These are phyloP conservation scores for Lithosia quadra DNA, from an alignment of 2,888 invertebrate species.

Conservation along the genomic window DNA sequence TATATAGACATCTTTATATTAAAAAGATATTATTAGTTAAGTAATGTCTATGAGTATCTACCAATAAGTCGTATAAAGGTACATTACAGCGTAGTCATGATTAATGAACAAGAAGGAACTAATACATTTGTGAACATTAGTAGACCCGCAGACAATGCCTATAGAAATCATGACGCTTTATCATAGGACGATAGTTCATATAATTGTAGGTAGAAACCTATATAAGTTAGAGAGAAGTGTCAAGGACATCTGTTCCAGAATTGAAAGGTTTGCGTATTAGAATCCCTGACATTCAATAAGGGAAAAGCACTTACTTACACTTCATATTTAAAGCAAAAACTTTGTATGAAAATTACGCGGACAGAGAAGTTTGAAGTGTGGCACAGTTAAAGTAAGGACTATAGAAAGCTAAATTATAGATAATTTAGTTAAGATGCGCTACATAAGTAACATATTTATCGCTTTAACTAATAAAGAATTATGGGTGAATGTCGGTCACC, in stretches of 20 bases:
- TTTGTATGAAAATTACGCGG: no score
- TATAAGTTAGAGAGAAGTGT: neutral
- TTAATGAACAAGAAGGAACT: neutral
- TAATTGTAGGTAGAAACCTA: neutral
- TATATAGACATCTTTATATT: no score
- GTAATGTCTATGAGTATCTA: no score
- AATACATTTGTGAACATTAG: conserved; percentile 3
- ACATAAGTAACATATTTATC: no score
- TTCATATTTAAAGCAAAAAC: neutral
- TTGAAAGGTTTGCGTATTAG: neutral
- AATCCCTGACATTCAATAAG: neutral
- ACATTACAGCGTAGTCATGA: neutral
- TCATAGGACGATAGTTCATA: neutral
- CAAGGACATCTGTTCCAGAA: neutral
- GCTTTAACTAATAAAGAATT: no score
- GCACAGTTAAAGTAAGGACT: no score
- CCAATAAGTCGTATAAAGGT: neutral
- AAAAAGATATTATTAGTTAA: no score
- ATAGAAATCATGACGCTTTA: neutral
- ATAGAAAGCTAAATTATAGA: no score
- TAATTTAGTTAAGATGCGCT: no score
- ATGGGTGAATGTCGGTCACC: no score
- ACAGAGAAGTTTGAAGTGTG: no score
- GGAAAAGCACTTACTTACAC: neutral
- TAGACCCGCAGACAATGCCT: neutral